Conservation (phyloP, 2,888 invertebrate species). For the Lasius fuliginosus region DNA sequence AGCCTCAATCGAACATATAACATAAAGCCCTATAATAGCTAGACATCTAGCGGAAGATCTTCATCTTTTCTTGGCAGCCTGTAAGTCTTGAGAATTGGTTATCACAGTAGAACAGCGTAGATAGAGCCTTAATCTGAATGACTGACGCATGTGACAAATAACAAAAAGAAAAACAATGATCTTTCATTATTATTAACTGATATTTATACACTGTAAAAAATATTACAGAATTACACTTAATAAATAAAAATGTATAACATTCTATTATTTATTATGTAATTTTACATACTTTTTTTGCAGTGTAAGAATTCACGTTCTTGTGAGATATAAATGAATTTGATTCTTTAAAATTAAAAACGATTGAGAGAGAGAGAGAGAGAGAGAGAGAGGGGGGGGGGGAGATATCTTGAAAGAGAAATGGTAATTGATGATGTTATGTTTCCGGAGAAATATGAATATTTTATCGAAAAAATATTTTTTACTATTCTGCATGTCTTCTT, state of each 20-base stretch:
- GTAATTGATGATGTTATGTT: background rate
- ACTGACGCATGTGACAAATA: background rate
- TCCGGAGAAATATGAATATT: background rate
- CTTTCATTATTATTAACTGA: background rate
- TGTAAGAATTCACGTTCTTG: background rate
- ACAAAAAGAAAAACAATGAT: constrained; percentile 2
- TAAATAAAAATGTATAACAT: too few relatives aligned
- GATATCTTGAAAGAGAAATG: background rate
- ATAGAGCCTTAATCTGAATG: constrained; percentile 17
- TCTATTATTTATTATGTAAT: too few relatives aligned
- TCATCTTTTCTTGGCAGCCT: background rate
- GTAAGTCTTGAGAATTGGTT: background rate
- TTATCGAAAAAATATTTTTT: background rate
- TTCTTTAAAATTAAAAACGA: background rate
- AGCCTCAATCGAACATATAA: background rate
- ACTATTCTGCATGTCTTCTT: background rate
- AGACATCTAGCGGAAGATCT: background rate
- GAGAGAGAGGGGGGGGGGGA: too few relatives aligned
- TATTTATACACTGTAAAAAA: too few relatives aligned
- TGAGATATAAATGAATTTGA: background rate
- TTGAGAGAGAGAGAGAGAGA: background rate
- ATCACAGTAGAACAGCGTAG: background rate
- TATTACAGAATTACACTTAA: too few relatives aligned
- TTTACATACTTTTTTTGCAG: background rate
- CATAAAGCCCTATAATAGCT: background rate